Evolutionary conservation across 1,140 invertebrate species (phyloP), one percentile per base, ranked within the genome.

Genomic region (Philotrypesis tridentata): DNA sequence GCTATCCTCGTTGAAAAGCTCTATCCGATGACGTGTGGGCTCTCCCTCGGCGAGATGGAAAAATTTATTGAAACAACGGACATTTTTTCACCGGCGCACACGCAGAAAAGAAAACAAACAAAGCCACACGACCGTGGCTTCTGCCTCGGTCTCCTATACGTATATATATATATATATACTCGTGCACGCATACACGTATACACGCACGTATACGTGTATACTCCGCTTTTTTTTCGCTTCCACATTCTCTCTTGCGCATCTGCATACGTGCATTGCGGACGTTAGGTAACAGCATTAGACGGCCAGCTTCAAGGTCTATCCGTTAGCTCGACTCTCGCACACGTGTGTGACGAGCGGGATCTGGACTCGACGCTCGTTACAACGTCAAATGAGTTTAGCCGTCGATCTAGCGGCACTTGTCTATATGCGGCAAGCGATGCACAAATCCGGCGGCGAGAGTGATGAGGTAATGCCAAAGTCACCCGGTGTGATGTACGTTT

Each of bases 271-370:
- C 9, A 79, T 79, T 60, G 78, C 55, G 78, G 68, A 79, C 63
- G 63, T 79, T 79, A 79, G 70, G 70, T 79, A 72, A 79, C 12
- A 43, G 48, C n/a, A 79, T 79, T 79, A 79, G 48, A 79, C 29
- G 65, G 2, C 27, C 65, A 17, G 40, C 48, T 25, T 79, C 68
- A 79, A 79, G 78, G 78, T 63, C 70, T 29, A n/a, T 61, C 23
- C 43, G 27, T 43, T 27, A 70, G 29, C 40, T 61, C 31, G 5
- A 65, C 61, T 27, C 63, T 65, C 63, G 25, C 6, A 55, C 48
- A 55, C 21, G 48, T 55, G 48, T n/a, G 48, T 17, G 21, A n/a
- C n/a, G n/a, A 43, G 61, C 65, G 9, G 27, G 43, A 25, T 67
- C 14, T 70, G 43, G 17, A 78, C 67, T 67, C 29, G 23, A 77